These are phyloP conservation scores for Takifugu flavidus DNA, from an alignment of 2,113 vertebrate genomes.

Conservation along the genomic window DNA sequence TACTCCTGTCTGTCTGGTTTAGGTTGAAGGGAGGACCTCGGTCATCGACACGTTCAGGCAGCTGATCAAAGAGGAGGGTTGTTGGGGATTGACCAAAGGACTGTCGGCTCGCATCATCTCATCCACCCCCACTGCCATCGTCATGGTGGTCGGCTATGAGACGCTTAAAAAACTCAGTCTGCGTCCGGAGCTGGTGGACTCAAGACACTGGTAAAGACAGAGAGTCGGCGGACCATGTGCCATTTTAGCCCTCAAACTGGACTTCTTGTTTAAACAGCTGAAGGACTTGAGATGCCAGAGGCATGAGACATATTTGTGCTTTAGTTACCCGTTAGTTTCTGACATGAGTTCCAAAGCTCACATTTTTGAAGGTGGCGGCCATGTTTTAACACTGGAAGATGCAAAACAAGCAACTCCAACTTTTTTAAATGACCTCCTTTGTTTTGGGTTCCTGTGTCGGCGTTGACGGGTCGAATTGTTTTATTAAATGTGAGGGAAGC, in stretches of 20 bases:
- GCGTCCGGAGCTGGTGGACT: slow-evolving; percentile 90
- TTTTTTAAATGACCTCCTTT: no score
- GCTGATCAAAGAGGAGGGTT: slow-evolving; percentile 89
- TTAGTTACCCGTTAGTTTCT: no score
- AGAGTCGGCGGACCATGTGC: slow-evolving; percentile 13
- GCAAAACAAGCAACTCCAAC: no score
- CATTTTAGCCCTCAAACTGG: slow-evolving; percentile 10
- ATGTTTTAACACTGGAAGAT: no score
- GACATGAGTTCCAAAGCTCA: no score
- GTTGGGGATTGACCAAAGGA: slow-evolving; percentile 94
- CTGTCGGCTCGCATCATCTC: slow-evolving; percentile 95
- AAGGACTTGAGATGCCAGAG: not conserved
- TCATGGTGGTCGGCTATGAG: slow-evolving; percentile 96
- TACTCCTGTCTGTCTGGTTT: slow-evolving; percentile 13
- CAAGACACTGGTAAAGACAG: slow-evolving; percentile 86
- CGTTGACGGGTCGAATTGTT: no score
- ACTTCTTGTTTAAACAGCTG: slow-evolving; percentile 5
- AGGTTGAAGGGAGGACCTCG: slow-evolving; percentile 93
- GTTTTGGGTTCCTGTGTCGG: no score
- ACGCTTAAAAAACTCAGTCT: slow-evolving; percentile 94
- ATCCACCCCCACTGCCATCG: slow-evolving; percentile 89
- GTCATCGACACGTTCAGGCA: slow-evolving; percentile 88
- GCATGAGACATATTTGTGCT: no score
- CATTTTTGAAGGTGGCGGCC: no score
- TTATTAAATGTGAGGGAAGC: no score